Conservation (phyloP, 2,113 vertebrate species). For the Gracilinanus agilis region DNA sequence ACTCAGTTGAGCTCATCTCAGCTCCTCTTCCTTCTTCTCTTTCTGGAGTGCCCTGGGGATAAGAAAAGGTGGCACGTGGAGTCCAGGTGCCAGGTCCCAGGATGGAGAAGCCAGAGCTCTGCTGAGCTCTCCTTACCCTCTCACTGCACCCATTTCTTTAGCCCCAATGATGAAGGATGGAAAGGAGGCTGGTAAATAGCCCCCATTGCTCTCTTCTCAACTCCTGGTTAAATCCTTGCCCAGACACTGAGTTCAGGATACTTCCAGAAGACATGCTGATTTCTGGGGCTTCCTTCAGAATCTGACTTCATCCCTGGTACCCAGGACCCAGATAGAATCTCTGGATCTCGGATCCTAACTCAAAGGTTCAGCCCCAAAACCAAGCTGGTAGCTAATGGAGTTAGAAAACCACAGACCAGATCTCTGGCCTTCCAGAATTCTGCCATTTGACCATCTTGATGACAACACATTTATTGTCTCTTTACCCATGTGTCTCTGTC, state of each 20-base stretch:
- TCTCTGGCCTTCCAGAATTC: neutral
- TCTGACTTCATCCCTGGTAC: constrained; percentile 26
- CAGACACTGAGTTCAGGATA: neutral
- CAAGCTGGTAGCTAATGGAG: neutral
- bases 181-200: neutral
- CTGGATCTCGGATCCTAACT: neutral
- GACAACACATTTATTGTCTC: neutral
- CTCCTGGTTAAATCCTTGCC: neutral
- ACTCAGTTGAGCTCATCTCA: neutral
- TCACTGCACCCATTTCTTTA: neutral
- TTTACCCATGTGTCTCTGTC: neutral
- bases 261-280: neutral
- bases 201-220: neutral
- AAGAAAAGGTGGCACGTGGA: neutral
- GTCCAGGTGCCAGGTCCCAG: neutral
- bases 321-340: neutral
- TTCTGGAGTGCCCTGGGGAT: neutral
- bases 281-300: neutral
- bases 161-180: neutral
- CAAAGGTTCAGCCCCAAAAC: neutral
- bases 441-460: neutral
- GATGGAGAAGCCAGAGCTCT: neutral
- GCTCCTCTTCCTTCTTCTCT: neutral
- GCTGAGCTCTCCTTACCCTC: neutral
- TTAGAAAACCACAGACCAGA: neutral